Evolutionary conservation across 2,888 invertebrate genomes (phyloP).

Genomic region (Bombyx huttoni): DNA sequence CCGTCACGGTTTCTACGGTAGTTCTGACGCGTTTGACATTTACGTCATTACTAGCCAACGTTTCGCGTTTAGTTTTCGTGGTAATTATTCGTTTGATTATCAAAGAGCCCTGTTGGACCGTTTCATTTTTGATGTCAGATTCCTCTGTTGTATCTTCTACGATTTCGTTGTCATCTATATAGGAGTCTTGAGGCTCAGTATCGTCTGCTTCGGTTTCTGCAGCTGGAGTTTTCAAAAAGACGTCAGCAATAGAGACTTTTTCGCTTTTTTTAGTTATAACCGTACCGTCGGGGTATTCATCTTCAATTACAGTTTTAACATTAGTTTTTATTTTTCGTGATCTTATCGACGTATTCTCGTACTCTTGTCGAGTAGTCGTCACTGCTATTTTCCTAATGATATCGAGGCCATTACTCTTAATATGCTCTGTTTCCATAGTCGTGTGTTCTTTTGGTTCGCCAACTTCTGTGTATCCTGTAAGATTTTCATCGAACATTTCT

Average conservation of each 20-base stretch:
- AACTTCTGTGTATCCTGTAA: conserved; percentile 32
- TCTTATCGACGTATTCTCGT: conserved; percentile 27
- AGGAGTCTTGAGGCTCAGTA: conserved; percentile 25
- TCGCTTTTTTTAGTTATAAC: conserved; percentile 51
- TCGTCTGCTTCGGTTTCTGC: conserved; percentile 14
- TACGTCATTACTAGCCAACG: conserved; percentile 59
- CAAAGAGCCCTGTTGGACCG: conserved; percentile 36
- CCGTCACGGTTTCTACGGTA: conserved; percentile 64
- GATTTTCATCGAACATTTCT: conserved; percentile 40
- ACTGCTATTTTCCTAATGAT: conserved; percentile 47
- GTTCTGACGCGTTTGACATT: conserved; percentile 72
- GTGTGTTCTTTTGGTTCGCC: conserved; percentile 36
- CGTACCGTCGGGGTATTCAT: conserved; percentile 56
- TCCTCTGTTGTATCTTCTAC: conserved; percentile 55
- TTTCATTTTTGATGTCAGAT: conserved; percentile 49
- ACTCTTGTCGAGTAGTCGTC: conserved; percentile 45
- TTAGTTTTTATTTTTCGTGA: conserved; percentile 49
- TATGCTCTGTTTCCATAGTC: conserved; percentile 24
- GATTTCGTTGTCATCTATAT: conserved; percentile 39
- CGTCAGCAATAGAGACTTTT: conserved; percentile 52
- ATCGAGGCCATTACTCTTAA: conserved; percentile 34
- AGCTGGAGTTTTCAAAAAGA: conserved; percentile 25
- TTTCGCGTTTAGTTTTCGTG: conserved; percentile 60
- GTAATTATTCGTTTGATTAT: conserved; percentile 54
- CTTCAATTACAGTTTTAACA: conserved; percentile 40